Evolutionary conservation across 2,888 invertebrate species (phyloP), one percentile per base, ranked within the genome.

Genomic region (Timema cristinae): DNA sequence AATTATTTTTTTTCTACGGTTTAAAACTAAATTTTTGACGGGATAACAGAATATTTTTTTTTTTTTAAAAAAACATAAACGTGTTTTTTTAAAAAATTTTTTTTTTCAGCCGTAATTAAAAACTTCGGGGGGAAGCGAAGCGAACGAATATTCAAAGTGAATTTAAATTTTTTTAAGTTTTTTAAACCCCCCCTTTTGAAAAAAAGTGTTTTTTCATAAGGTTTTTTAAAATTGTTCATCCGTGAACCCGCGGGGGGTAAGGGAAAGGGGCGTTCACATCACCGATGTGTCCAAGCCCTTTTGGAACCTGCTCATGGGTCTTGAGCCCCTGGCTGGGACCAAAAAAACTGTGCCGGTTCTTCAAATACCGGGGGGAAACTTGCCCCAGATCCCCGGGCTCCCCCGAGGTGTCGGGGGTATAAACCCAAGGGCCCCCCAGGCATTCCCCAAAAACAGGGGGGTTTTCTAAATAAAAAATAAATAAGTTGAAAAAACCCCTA

Each of bases 231-330:
- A 32, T 32, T 32, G 32, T 32, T 32, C 32, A 32, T 68, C 78
- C 78, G 9, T 77, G 90, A 91, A 92, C 80, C 82, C 93, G 74
- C 91, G 0, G 90, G 90, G 67, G 89, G 89, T 6, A 79, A 81
- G 16, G 16, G 80, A 86, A 52, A 86, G 86, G 50, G 91, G 90
- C 0, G 83, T 91, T 7, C 96, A 98, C 81, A 84, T 92, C 0
- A 99, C 98, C 0, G 98, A 99, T 83, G 96, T 98, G 0, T 95
- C 97, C 50, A 99, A 99, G 83, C 98, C 98, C 10, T 95, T 96
- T 51, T 88, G 98, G 75, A 98, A 98, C 5, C 93, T 97, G 87
- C 86, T 99, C 0, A 96, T 99, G 95, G 96, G 97, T 80, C 86
- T 98, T 69, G 88, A 89, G 76, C 91, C 89, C n/a, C 84, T 95